Conservation (phyloP, 2,888 invertebrate species). For the Chloroclysta siterata region DNA sequence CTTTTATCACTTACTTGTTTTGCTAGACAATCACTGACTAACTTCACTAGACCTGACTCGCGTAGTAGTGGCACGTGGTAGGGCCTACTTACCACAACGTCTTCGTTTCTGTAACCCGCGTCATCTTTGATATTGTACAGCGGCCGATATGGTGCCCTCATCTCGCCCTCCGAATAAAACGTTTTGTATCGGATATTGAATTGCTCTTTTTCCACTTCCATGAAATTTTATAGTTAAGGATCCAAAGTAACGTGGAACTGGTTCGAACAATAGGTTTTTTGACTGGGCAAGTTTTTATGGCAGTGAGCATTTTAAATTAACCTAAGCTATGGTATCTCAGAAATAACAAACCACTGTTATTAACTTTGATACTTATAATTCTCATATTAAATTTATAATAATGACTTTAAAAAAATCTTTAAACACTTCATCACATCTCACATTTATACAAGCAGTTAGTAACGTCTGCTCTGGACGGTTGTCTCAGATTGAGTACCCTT, state of each 20-base stretch:
- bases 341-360: no score
- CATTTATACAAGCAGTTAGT: no score
- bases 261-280: slow-evolving; percentile 29
- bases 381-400: no score
- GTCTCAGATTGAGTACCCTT: no score
- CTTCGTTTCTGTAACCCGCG: slow-evolving; percentile 60
- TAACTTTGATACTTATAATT: no score
- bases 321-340: slow-evolving; percentile 5
- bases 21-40: no score
- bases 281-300: slow-evolving; percentile 16
- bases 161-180: slow-evolving; percentile 71
- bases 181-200: slow-evolving; percentile 78
- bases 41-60: no score
- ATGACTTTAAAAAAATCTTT: no score
- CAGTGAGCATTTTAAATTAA: slow-evolving; percentile 14
- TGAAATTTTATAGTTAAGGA: slow-evolving; percentile 46
- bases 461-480: no score
- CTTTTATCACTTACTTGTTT: no score
- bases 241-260: slow-evolving; percentile 32
- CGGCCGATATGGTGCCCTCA: slow-evolving; percentile 63
- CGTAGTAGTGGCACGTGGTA: slow-evolving; percentile 41
- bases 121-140: slow-evolving; percentile 64
- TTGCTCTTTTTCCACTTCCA: slow-evolving; percentile 53
- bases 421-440: no score
- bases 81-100: slow-evolving; percentile 46